Evolutionary conservation across 2,888 invertebrate genomes (phyloP).

Genomic region (Eubasilissa splendida): DNA sequence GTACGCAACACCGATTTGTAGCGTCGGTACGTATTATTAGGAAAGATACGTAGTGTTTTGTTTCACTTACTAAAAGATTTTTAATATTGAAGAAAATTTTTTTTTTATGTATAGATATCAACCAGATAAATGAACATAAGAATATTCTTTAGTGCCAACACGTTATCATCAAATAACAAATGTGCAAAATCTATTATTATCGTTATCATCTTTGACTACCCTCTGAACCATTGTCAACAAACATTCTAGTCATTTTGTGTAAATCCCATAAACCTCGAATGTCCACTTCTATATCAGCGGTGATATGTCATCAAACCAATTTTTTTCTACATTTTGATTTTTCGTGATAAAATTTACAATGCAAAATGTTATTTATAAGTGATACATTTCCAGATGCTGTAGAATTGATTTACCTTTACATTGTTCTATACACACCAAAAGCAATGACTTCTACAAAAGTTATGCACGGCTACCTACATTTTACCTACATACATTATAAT

Average conservation of each 20-base stretch:
- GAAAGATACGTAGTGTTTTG: too few species aligned
- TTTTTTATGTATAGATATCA: not conserved
- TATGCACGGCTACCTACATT: slow-evolving; percentile 54
- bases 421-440: slow-evolving; percentile 58
- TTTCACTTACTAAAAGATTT: not conserved
- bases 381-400: slow-evolving; percentile 32
- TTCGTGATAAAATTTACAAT: slow-evolving; percentile 49
- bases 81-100: not conserved
- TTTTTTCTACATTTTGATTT: slow-evolving; percentile 45
- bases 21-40: too few species aligned
- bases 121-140: slow-evolving; percentile 10
- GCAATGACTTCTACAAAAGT: slow-evolving; percentile 57
- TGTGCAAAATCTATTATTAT: slow-evolving; percentile 58
- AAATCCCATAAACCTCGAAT: slow-evolving; percentile 42
- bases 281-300: slow-evolving; percentile 46
- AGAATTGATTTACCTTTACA: slow-evolving; percentile 39
- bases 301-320: slow-evolving; percentile 57
- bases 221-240: slow-evolving; percentile 43
- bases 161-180: slow-evolving; percentile 55
- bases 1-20: too few species aligned
- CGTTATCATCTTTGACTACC: slow-evolving; percentile 53
- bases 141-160: slow-evolving; percentile 51
- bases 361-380: slow-evolving; percentile 44
- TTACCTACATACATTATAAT: slow-evolving; percentile 39
- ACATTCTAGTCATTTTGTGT: slow-evolving; percentile 35